Evolutionary conservation across 30 jellyfish, hydroid and myxozoan genomes (phyloP).

Genomic region (Chironex yamaguchii): DNA sequence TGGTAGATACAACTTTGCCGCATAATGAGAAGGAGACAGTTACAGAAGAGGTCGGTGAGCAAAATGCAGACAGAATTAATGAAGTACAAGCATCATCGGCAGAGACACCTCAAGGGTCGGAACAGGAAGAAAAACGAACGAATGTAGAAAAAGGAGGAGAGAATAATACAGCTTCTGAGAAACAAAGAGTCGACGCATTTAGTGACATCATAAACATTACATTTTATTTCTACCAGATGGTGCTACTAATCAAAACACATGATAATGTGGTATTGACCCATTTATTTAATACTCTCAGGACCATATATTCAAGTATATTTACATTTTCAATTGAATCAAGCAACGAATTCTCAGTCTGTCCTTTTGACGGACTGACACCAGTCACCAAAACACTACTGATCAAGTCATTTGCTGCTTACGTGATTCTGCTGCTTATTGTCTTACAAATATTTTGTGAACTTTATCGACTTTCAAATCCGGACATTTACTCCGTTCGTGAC

Average conservation of each 20-base stretch:
- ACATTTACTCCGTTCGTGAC: not conserved
- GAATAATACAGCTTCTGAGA: not conserved
- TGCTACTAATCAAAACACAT: constrained; percentile 80
- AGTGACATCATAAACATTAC: constrained; percentile 77
- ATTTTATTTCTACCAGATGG: constrained; percentile 89
- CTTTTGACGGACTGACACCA: constrained; percentile 77
- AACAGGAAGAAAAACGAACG: not conserved
- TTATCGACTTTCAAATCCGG: not conserved
- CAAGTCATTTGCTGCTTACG: constrained; percentile 82
- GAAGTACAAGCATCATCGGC: not conserved
- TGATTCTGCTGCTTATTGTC: constrained; percentile 58
- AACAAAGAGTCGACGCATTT: constrained; percentile 68
- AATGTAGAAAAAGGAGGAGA: not conserved
- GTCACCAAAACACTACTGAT: constrained; percentile 76
- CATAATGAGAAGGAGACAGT: not conserved
- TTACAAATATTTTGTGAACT: constrained; percentile 20
- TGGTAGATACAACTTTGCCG: not conserved
- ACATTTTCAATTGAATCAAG: constrained; percentile 86
- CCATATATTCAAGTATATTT: constrained; percentile 77
- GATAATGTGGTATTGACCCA: constrained; percentile 71
- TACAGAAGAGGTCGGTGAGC: not conserved
- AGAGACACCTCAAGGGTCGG: not conserved
- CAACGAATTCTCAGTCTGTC: constrained; percentile 72
- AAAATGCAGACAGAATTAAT: not conserved
- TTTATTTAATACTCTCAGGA: constrained; percentile 56